Conservation (phyloP, 2,797 vertebrate species). For the Tenualosa ilisha region DNA sequence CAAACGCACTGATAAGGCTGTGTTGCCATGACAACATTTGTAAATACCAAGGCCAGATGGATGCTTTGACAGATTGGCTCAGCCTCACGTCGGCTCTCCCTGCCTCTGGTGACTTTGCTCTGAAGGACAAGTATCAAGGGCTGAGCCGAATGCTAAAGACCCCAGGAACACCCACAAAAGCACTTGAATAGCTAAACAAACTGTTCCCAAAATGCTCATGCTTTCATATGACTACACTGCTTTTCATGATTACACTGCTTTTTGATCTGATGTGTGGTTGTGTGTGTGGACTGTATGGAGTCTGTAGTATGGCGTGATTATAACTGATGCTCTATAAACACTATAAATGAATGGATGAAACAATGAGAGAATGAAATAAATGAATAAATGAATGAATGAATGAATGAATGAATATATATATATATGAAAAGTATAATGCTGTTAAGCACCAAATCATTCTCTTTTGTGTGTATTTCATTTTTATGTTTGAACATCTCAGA, state of each 20-base stretch:
- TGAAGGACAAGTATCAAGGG: constrained; percentile 11
- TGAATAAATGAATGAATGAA: too few species aligned
- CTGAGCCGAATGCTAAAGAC: constrained; percentile 2
- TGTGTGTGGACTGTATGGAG: too few species aligned
- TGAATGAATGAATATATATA: background rate
- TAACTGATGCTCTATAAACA: too few species aligned
- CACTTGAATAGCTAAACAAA: background rate
- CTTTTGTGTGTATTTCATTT: background rate
- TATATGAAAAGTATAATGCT: background rate
- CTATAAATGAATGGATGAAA: background rate
- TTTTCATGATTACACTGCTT: too few species aligned
- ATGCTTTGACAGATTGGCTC: constrained; percentile 7
- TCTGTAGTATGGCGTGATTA: too few species aligned
- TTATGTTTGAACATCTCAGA: background rate
- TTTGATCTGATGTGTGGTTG: too few species aligned
- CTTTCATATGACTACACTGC: too few species aligned
- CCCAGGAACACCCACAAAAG: background rate
- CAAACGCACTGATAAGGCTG: background rate
- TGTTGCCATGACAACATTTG: background rate
- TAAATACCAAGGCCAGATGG: constrained; percentile 23
- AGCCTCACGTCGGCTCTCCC: background rate
- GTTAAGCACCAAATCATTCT: background rate
- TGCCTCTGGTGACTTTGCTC: constrained; percentile 23
- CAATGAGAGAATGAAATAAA: background rate
- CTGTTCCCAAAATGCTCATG: background rate